Base-by-base conservation (phyloP, 2,888 invertebrate species). In the Cepaea hortensis region DNA sequence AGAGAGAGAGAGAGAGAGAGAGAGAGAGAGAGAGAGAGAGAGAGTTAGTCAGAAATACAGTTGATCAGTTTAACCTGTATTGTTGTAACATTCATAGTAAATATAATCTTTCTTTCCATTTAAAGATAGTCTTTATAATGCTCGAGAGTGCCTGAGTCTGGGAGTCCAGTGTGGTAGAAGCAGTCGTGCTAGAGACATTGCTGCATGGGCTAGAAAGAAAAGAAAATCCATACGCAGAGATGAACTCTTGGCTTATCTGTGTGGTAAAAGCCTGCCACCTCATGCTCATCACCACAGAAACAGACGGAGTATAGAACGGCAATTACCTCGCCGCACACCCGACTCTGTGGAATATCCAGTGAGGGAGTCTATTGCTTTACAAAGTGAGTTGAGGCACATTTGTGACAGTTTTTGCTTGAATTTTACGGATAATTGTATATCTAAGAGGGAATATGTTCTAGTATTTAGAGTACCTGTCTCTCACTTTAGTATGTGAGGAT, bases 201-300 rank as follows among this genome's bases (percentile, higher is more conserved):
- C 97, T 91, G 96, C 96, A 91, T 97, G 97, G 97, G 97, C 96
- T 23, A 95, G 96, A 90, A 97, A 96, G 94, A 90, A 93, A 81
- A 95, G 96, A 90, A 95, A 96, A 90, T 96, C 96, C 94, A 97
- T 97, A 91, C 95, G 96, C 61, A 95, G 97, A 73, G 97, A 97
- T 92, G 97, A 97, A 93, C 95, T 97, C 55, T 95, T 97, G 91
- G 96, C 97, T 23, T 97, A 96, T 95, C 95, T 97, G 87, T 96
- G 97, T 91, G 97, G 97, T 68, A 94, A 93, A 90, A 92, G 90
- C 83, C 95, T 96, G 87, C 96, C 96, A 1, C 18, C 87, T 18
- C 85, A 85, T 35, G 20, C 81, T n/a, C 61, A 81, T 61, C 83
- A 87, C 62, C 79, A 84, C 77, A 87, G 84, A 84, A 84, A 23